Base-by-base conservation (phyloP, 2,797 vertebrate species). In the Danio tinwini region DNA sequence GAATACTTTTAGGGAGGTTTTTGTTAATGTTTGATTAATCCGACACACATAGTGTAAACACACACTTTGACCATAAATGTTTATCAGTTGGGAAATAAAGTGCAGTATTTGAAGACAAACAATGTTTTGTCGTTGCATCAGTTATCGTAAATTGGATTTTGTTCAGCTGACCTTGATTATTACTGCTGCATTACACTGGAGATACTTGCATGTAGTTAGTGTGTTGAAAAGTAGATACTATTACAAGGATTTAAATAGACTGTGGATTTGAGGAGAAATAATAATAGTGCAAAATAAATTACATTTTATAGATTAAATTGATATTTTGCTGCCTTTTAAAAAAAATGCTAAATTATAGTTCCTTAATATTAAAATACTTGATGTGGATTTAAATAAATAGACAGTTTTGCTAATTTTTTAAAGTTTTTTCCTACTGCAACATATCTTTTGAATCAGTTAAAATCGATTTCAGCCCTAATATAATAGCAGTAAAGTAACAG, bases 101-200 rank as follows among this genome's bases (percentile, higher is more conserved):
- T 5, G 14, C 42, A 4, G 19, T 70, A 76, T 78, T 78, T 70
- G 29, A 62, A 44, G 45, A 70, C 64, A 52, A 70, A 78, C 61
- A 61, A 13, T 47, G 14, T 6, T 0, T 76, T 47, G 16, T 5
- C 5, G 42, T 47, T 77, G 21, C 29, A 21, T 59, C 12, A 50
- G 16, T 59, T 70, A 12, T 44, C 44, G 13, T 78, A 62, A 69
- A 47, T 3, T 0, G 19, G 8, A 39, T 12, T 67, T 47, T 9
- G 5, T 56, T 65, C 14, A 9, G 10, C 10, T 47, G 19, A 39
- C n/a, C 8, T 0, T 7, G 29, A 39, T 45, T 10, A 45, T 16
- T 44, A 47, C 19, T 65, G 52, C 4, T 55, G 6, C 29, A 45
- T 40, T 45, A 5, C 10, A 19, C 37, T 70, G 67, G 49, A 53